Base-by-base conservation (phyloP, 2,888 invertebrate genomes). In the Agonopterix subpropinquella region DNA sequence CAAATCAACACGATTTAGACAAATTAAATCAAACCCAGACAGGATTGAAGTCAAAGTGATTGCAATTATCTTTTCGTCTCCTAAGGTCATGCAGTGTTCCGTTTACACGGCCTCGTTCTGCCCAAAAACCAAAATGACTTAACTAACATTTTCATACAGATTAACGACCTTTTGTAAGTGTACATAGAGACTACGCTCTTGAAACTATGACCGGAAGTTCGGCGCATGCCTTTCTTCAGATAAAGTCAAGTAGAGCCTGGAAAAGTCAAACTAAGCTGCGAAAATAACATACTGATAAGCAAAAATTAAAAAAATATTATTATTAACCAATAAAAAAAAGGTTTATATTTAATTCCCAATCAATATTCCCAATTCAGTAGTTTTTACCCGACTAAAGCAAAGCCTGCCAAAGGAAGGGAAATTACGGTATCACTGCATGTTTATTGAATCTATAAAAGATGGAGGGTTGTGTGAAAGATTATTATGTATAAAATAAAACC, bases 151-250 rank as follows among this genome's bases (percentile, higher is more conserved):
- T 41, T 3, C 13, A 64, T 61, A 57, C 55, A 58, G 64, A 73
- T 74, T 60, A 84, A 77, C 59, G 72, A 48, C 73, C 77, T 78
- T 70, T 73, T 66, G 46, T 37, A 54, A 59, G 59, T 53, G 58
- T 59, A 58, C 54, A 49, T 54, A 53, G 57, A 61, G 60, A 67
- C 68, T 61, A 61, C 68, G 71, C 77, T 79, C 77, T 74, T 73
- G 67, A 81, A 84, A 80, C 82, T 81, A 73, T 77, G 80, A 80
- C 84, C 73, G 87, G 87, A 87, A 87, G 72, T 67, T 61, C 61
- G 67, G 66, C 75, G 79, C 81, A 77, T 87, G 65, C 84, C 85
- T 77, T 77, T 79, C 67, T 65, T 67, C 86, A 83, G 83, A 59
- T 66, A 71, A 71, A 56, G 61, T 51, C 68, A 84, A 84, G 59